These are phyloP conservation scores for Cavia aperea DNA, from an alignment of 2,113 vertebrate species.

Conservation along the genomic window DNA sequence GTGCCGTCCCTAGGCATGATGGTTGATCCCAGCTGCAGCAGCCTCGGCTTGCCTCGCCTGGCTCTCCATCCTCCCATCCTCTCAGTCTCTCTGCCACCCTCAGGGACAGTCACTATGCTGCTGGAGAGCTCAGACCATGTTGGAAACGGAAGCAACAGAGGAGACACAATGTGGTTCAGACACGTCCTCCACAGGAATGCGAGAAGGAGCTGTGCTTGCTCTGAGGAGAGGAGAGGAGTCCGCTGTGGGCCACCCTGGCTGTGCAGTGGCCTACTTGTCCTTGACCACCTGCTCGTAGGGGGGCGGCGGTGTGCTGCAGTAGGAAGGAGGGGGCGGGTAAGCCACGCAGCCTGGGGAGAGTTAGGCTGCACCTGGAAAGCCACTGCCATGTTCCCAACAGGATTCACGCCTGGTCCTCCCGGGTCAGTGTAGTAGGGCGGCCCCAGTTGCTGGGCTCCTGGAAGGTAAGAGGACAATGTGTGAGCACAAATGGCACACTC, in stretches of 20 bases:
- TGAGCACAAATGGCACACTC: background rate
- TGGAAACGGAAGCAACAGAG: conserved; percentile 64
- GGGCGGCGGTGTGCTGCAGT: conserved; percentile 95
- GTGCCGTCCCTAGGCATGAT: background rate
- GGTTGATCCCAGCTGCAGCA: background rate
- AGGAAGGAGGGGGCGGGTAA: conserved; percentile 92
- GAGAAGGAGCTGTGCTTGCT: conserved; percentile 68
- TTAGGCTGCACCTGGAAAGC: conserved; percentile 84
- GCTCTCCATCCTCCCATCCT: background rate
- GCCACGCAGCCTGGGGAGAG: conserved; percentile 82
- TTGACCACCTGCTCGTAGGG: conserved; percentile 94
- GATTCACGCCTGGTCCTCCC: conserved; percentile 76
- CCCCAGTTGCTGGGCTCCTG: conserved; percentile 88
- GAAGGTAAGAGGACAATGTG: conserved; percentile 29
- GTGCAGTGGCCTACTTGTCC: conserved; percentile 77
- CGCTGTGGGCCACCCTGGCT: conserved; percentile 49
- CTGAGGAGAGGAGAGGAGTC: conserved; percentile 62
- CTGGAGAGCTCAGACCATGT: background rate
- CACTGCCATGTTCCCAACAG: conserved; percentile 73
- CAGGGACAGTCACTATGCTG: background rate
- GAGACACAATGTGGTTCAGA: conserved; percentile 69
- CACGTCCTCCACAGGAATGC: conserved; percentile 65
- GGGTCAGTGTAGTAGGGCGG: conserved; percentile 88
- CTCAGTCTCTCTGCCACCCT: background rate
- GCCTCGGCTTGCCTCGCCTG: accelerated